phyloP scores from a whole-genome alignment of 2,888 invertebrate genomes.

The Marasmarcha lunaedactyla region DNA sequence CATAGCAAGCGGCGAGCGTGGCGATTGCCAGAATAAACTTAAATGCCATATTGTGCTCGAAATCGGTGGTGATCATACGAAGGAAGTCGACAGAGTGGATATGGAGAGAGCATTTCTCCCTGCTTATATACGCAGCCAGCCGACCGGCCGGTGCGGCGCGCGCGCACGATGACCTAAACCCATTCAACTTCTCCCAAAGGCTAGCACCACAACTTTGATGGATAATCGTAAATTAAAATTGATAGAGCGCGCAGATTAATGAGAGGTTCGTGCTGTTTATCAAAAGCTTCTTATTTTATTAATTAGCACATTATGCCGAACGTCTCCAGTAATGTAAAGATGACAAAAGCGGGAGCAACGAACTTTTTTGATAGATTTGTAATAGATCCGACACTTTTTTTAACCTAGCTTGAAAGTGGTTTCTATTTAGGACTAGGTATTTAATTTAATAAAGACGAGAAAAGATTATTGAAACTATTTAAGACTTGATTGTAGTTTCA shows the following conservation, averaged over 20 bases:
- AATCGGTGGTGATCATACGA: slow-evolving; percentile 22
- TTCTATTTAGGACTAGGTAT: too few species aligned
- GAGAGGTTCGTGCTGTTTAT: slow-evolving; percentile 18
- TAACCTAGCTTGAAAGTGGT: too few species aligned
- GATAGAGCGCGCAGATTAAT: slow-evolving; percentile 50
- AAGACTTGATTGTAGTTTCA: too few species aligned
- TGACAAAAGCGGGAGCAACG: too few species aligned
- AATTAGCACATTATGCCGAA: too few species aligned
- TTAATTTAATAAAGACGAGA: too few species aligned
- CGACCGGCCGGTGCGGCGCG: slow-evolving; percentile 34
- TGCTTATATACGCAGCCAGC: slow-evolving; percentile 42
- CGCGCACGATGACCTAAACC: slow-evolving; percentile 36
- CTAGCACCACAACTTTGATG: slow-evolving; percentile 33
- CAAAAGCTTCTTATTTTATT: slow-evolving; percentile 3
- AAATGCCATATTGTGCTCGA: slow-evolving; percentile 37
- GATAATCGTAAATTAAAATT: slow-evolving; percentile 45
- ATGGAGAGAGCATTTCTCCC: slow-evolving; percentile 64
- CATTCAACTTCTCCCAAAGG: slow-evolving; percentile 44
- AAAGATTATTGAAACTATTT: too few species aligned
- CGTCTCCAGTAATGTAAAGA: too few species aligned
- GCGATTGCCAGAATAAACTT: slow-evolving; percentile 45
- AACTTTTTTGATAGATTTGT: too few species aligned
- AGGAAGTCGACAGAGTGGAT: slow-evolving; percentile 48
- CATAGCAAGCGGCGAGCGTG: slow-evolving; percentile 39
- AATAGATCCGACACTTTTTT: too few species aligned